Evolutionary conservation across 2,113 vertebrate species (phyloP), one percentile per base, ranked within the genome.

Genomic region (Chaetodon trifascialis): DNA sequence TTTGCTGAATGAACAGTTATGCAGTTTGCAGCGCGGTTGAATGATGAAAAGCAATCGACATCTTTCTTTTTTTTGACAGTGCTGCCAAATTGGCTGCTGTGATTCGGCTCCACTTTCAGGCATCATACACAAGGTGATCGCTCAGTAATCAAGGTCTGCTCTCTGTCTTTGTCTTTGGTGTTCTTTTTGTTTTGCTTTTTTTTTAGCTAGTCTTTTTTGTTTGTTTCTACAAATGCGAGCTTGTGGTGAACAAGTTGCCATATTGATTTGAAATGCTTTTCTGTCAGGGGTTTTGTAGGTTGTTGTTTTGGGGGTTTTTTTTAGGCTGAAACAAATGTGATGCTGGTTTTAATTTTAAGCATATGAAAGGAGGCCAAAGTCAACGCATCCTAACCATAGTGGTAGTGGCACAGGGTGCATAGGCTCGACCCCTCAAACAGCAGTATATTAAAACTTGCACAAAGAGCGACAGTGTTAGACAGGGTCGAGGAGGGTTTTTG

Each of bases 131-230:
- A 78, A 82, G 55, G 73, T 86, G 68, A 83, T 87, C 78, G 75
- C 73, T 65, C 72, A 71, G 88, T 88, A 93, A 91, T 94, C 92
- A 92, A 81, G 52, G 70, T 79, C 82, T 86, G 70, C 85, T 83
- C 63, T 83, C 63, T 63, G 46, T 75, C 49, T 82, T 38, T 42
- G 55, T 80, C 47, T 82, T 44, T 42, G 1, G n/a, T 73, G 4
- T 40, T 34, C 23, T 42, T 65, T 69, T 40, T 17, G 30, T 30
- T 30, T 30, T 30, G 30, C 30, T n/a, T 46, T 47, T 44, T n/a
- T 73, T 4, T 8, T 7, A 17, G 9, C 23, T 46, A 38, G 40
- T 59, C 60, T 73, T 69, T 74, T 88, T 83, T 80, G 64, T 84
- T 86, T 82, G 52, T 67, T 76, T 81, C 71, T 66, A 34, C 62